Percentiles rank a stretch among this genome's conserved stretches.
Conservation (phyloP, 2,888 invertebrate genomes). For the Pseudococcus viburni region DNA sequence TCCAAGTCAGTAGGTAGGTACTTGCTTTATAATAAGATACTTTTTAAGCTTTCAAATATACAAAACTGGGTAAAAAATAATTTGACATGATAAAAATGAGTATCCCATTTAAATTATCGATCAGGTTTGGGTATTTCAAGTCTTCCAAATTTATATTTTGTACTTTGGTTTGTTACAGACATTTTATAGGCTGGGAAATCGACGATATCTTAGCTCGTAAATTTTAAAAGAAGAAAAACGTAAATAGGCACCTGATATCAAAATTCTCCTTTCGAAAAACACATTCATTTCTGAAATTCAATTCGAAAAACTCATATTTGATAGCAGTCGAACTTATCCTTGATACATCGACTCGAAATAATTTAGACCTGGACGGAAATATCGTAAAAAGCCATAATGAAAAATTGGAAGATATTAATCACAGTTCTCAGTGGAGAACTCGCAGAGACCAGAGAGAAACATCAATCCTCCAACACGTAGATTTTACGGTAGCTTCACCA, state of each 20-base stretch:
- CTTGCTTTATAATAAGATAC: background rate
- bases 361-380: conserved; percentile 18
- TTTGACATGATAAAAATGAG: conserved; percentile 5
- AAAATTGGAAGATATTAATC: conserved; percentile 31
- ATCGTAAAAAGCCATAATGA: conserved; percentile 30
- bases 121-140: background rate
- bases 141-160: background rate
- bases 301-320: background rate
- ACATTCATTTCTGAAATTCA: background rate
- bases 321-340: background rate
- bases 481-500: conserved; percentile 4
- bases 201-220: background rate
- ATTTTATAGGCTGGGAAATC: background rate
- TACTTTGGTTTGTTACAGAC: background rate
- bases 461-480: background rate
- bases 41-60: background rate
- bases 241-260: background rate
- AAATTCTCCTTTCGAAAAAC: background rate
- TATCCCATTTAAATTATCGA: background rate
- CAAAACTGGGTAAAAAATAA: conserved; percentile 3
- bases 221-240: background rate
- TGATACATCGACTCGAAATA: background rate
- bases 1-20: background rate
- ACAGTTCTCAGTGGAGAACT: background rate
- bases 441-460: background rate